Evolutionary conservation across 2,113 vertebrate genomes (phyloP).

Genomic region (Clarias macrocephalus): DNA sequence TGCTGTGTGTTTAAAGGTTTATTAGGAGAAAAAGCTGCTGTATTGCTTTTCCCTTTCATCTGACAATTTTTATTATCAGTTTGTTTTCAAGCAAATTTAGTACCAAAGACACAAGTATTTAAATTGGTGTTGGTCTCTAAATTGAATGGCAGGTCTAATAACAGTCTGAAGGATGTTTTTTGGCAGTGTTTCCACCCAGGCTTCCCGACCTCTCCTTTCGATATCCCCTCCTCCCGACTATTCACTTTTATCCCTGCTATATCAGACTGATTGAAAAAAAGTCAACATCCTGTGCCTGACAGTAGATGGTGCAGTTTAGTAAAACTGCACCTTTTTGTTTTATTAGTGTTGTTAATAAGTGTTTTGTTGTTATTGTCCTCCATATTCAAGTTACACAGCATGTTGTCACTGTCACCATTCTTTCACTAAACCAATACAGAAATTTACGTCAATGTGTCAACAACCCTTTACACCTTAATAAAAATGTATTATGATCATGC

Average conservation of each 20-base stretch:
- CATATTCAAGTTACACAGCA: neutral
- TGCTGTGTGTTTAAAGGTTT: neutral
- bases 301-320: constrained; percentile 18
- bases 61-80: neutral
- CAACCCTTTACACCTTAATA: no score
- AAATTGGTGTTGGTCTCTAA: neutral
- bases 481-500: no score
- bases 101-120: neutral
- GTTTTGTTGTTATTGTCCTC: neutral
- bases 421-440: neutral
- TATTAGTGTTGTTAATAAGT: neutral
- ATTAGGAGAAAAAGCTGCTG: neutral
- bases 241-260: neutral
- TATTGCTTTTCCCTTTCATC: neutral
- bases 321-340: neutral
- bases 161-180: neutral
- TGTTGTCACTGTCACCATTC: neutral
- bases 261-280: neutral
- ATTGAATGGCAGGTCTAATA: neutral
- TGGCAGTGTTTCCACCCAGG: neutral
- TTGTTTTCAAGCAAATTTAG: neutral
- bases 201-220: neutral
- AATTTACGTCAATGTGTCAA: no score
- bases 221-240: neutral
- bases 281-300: neutral